Conservation (phyloP, 2,797 vertebrate genomes). For the Thamnophis elegans region DNA sequence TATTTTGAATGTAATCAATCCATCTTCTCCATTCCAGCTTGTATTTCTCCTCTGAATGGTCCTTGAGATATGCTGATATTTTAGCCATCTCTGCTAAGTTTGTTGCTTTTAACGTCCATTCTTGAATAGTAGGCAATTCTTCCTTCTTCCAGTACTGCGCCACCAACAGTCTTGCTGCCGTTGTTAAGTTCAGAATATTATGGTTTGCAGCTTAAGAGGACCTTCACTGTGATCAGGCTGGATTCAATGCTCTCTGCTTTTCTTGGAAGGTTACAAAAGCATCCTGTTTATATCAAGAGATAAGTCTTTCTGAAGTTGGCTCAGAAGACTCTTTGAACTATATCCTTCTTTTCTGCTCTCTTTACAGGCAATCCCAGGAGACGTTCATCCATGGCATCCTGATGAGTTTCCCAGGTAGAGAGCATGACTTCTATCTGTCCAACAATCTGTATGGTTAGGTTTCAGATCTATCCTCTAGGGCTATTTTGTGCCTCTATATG, state of each 20-base stretch:
- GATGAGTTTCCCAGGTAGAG: not conserved
- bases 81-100: too few species aligned
- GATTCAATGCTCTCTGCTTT: not conserved
- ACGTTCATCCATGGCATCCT: not conserved
- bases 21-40: too few species aligned
- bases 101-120: too few species aligned
- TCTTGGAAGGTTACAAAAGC: not conserved
- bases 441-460: not conserved
- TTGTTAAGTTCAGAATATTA: too few species aligned
- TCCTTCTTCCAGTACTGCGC: too few species aligned
- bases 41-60: too few species aligned
- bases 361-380: not conserved
- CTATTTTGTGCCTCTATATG: not conserved
- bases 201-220: not conserved
- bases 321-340: not conserved
- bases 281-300: not conserved
- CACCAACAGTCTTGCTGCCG: too few species aligned
- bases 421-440: not conserved
- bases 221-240: not conserved
- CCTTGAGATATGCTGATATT: too few species aligned
- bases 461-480: not conserved
- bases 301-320: not conserved
- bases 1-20: too few species aligned
- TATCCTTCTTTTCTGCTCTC: not conserved
- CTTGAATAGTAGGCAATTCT: too few species aligned